Evolutionary conservation across 2,888 invertebrate species (phyloP), one percentile per base, ranked within the genome.

Genomic region (Clivina fossor): DNA sequence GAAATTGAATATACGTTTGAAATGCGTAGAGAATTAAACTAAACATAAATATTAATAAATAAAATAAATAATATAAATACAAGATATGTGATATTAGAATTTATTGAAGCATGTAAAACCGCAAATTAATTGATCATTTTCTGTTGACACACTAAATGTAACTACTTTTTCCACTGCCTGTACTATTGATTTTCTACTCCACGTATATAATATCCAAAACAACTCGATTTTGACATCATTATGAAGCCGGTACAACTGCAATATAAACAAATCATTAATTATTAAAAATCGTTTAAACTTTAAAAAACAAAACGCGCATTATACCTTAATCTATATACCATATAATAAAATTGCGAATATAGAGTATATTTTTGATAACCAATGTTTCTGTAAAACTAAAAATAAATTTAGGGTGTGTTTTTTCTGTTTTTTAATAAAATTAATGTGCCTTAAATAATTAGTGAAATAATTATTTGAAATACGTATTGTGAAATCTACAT

Each of bases 131-230:
- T 44, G 53, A 49, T 49, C 40, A 26, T 38, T 49, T 38, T 49
- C 20, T 32, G n/a, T n/a, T 16, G 13, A 19, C 22, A 15, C 20
- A 20, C 30, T 40, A 30, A 40, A 4, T 33, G 33, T 43, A 35
- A 53, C n/a, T n/a, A n/a, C 53, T 53, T 44, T 35, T 41, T 16
- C 18, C 13, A 4, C 18, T 7, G 53, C 24, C 33, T 53, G 44
- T 53, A 53, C 53, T 53, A 53, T 53, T 53, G 53, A 53, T 53
- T 53, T 53, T 53, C 53, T 41, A 32, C 48, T 48, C 19, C 19
- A 38, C 44, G 32, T 44, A 28, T 44, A n/a, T 26, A 16, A 28
- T 15, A 38, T 18, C 33, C 33, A 33, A 33, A 33, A 33, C 32
- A 32, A 3, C n/a, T n/a, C n/a, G 19, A 44, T 30, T 43, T n/a